phyloP scores from a whole-genome alignment of 2,113 vertebrate species.

The Notechis scutatus region DNA sequence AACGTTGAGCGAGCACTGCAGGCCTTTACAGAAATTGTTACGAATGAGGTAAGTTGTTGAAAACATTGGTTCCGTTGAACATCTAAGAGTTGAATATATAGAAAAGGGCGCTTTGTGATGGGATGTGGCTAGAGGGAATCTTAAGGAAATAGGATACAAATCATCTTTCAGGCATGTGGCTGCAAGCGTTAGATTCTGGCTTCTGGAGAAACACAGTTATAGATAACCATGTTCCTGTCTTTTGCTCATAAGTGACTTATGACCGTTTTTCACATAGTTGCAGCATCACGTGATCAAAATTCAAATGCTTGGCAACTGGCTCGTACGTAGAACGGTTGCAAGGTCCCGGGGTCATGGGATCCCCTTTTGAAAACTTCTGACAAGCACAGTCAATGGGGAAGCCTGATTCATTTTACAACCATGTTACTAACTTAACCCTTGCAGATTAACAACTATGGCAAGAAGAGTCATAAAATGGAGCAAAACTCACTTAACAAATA shows the following conservation, averaged over 20 bases:
- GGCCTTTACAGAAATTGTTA: conserved; percentile 88
- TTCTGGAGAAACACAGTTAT: neutral
- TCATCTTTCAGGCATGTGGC: neutral
- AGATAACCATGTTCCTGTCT: neutral
- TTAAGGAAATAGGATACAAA: neutral
- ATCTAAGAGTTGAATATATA: neutral
- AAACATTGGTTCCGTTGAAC: neutral
- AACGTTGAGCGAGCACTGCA: conserved; percentile 86
- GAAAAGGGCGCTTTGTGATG: neutral
- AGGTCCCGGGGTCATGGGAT: too few species aligned
- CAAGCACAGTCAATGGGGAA: too few species aligned
- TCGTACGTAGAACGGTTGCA: too few species aligned
- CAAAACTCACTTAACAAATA: too few species aligned
- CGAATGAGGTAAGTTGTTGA: conserved; percentile 79
- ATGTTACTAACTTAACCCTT: too few species aligned
- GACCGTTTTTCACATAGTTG: too few species aligned
- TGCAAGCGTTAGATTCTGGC: neutral
- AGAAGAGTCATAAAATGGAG: too few species aligned
- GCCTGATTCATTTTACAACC: too few species aligned
- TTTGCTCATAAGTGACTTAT: neutral
- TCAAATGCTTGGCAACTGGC: too few species aligned
- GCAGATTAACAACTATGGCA: too few species aligned
- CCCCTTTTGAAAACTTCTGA: too few species aligned
- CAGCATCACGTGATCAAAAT: too few species aligned
- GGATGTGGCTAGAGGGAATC: neutral